These are phyloP conservation scores for Drosophila lacertosa DNA, from an alignment of 1,140 invertebrate genomes.

Conservation along the genomic window DNA sequence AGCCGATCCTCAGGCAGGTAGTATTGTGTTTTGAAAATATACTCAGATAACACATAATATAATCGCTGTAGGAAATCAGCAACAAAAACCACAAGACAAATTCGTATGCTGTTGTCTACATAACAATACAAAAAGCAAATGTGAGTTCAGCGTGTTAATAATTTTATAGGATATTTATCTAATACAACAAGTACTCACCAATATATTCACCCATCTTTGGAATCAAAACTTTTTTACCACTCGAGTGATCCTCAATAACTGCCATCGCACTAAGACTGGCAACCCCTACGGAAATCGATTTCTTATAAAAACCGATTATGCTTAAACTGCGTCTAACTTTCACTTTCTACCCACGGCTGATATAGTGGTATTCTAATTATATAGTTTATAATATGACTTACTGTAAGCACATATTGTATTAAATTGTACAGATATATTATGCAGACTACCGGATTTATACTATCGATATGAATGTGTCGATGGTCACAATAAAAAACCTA, in stretches of 20 bases:
- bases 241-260: constrained; percentile 1
- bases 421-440: too few relatives aligned
- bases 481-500: not conserved
- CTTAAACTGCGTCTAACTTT: too few relatives aligned
- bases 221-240: constrained; percentile 11
- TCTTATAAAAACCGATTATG: too few relatives aligned
- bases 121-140: not conserved
- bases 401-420: too few relatives aligned
- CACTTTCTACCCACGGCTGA: too few relatives aligned
- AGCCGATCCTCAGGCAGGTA: constrained; percentile 51
- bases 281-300: too few relatives aligned
- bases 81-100: constrained; percentile 25
- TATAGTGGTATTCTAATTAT: too few relatives aligned
- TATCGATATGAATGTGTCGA: constrained; percentile 4
- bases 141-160: not conserved
- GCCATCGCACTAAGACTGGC: constrained; percentile 8
- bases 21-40: constrained; percentile 13
- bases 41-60: constrained; percentile 23
- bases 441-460: not conserved
- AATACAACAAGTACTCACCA: constrained; percentile 1
- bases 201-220: constrained; percentile 26
- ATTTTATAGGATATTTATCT: not conserved
- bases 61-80: constrained; percentile 50
- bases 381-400: too few relatives aligned
- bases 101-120: constrained; percentile 47